Evolutionary conservation across 2,113 vertebrate genomes (phyloP), one percentile per base, ranked within the genome.

Genomic region (Pygoscelis antarcticus): DNA sequence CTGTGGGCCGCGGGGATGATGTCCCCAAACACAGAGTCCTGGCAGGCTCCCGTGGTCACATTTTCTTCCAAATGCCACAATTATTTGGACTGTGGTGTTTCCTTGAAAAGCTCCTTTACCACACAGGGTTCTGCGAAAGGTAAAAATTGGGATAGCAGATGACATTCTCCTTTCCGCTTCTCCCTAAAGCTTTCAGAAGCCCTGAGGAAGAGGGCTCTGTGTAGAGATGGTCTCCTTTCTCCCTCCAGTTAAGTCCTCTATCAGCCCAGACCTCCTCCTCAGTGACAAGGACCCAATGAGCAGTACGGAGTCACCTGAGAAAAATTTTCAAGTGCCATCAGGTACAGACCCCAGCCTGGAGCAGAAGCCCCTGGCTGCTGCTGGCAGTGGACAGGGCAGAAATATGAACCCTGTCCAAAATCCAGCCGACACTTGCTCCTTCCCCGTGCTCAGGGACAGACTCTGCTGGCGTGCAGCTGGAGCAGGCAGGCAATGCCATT

Each of bases 271-370:
- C 4, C 40, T 83, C 6, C 58, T 66, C 46, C 77, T 71, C 4
- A 16, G n/a, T 5, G 69, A 46, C 26, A 23, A 55, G 32, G 82
- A 90, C 22, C 49, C 54, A 7, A 81, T 9, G 1, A n/a, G 30
- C 26, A 11, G 9, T 2, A 46, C 16, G 0, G 75, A 51, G 32
- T 12, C 68, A 8, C 62, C 42, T 2, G 49, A 46, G 29, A 65
- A 90, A 44, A 64, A 42, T 9, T 8, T 30, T 29, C 38, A 14
- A 42, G 38, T 30, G 62, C 55, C 7, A 5, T 32, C 18, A 20
- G 30, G 55, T 21, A 21, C 62, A 83, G 98, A 98, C 78, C 96
- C 97, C 23, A 84, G 97, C 79, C 95, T 99, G 76, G 97, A 98
- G 65, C 58, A 96, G 57, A 97, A 42, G 27, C 18, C 27, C 62